These are phyloP conservation scores for Masnerella sp. DNA, from an alignment of 2,888 invertebrate genomes.

Conservation along the genomic window DNA sequence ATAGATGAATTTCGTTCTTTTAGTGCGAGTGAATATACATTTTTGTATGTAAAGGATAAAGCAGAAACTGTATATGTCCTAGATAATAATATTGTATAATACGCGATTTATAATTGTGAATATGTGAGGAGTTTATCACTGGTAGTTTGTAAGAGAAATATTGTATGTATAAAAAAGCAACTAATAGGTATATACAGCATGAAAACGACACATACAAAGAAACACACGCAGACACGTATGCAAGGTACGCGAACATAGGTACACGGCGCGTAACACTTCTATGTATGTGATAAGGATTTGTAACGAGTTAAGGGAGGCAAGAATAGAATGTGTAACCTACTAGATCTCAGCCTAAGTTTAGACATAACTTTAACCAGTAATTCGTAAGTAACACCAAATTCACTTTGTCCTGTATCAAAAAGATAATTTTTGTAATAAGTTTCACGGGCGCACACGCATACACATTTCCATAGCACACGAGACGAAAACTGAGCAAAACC, in stretches of 20 bases:
- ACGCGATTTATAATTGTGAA: slow-evolving; percentile 75
- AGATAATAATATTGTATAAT: slow-evolving; percentile 74
- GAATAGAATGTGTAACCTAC: slow-evolving; percentile 74
- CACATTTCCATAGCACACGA: slow-evolving; percentile 75
- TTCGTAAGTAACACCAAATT: slow-evolving; percentile 76
- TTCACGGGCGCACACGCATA: slow-evolving; percentile 75
- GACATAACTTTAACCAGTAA: slow-evolving; percentile 65
- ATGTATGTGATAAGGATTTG: slow-evolving; percentile 75
- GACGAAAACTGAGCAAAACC: slow-evolving; percentile 55
- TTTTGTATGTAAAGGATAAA: slow-evolving; percentile 56
- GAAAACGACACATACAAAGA: slow-evolving; percentile 39
- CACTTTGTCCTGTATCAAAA: slow-evolving; percentile 73
- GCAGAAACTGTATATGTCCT: slow-evolving; percentile 58
- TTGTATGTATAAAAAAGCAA: slow-evolving; percentile 68
- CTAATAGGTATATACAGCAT: slow-evolving; percentile 33
- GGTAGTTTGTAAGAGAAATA: slow-evolving; percentile 70
- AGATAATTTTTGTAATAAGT: slow-evolving; percentile 76
- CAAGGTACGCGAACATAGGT: not conserved
- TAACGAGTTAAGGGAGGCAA: slow-evolving; percentile 72
- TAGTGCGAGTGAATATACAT: slow-evolving; percentile 46
- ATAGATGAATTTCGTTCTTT: slow-evolving; percentile 8
- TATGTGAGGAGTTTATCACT: slow-evolving; percentile 69
- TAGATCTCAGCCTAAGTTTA: slow-evolving; percentile 76
- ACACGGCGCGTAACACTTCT: slow-evolving; percentile 61
- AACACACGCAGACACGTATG: slow-evolving; percentile 33